Evolutionary conservation across 2,113 vertebrate species (phyloP), one percentile per base, ranked within the genome.

Genomic region (Clupea harengus): DNA sequence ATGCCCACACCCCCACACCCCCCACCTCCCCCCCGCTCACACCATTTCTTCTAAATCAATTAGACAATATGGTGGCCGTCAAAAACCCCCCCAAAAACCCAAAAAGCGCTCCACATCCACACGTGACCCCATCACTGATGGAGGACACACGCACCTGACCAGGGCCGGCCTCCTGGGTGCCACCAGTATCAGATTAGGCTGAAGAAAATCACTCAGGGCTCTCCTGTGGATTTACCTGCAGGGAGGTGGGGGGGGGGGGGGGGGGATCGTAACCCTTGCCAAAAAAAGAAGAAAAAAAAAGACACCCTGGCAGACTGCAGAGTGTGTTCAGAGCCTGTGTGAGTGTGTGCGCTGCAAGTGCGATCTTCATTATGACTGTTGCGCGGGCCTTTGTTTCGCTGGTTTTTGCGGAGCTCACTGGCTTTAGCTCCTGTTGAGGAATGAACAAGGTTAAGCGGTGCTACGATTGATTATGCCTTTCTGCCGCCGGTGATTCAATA

Each of bases 21-120:
- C 50, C 94, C 91, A 91, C 32, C 64, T 4, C 64, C n/a, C 28
- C 95, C 95, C 91, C 94, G 64, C 90, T 78, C 28, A 75, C 67
- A 78, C 72, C 13, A 78, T 32, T 94, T 95, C 95, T 94, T 95
- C 95, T 17, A 86, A 96, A 96, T 97, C 96, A 97, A 96, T 98
- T 97, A 96, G 93, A 93, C 94, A 94, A 92, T 88, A 93, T 96
- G 92, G 95, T 95, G 94, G 93, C 95, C 93, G 93, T 96, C 95
- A 93, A 94, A 94, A 94, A 91, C n/a, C n/a, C n/a, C n/a, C n/a
- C n/a, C n/a, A n/a, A n/a, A n/a, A n/a, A n/a, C n/a, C n/a, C 92
- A 95, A 93, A 94, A 93, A 90, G 93, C 93, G 93, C 95, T 92
- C 93, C 94, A 92, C 93, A 94, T 94, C 57, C 64, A 5, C 60